These are phyloP conservation scores for Sylvia borin DNA, from an alignment of 2,797 vertebrate species.

Conservation along the genomic window DNA sequence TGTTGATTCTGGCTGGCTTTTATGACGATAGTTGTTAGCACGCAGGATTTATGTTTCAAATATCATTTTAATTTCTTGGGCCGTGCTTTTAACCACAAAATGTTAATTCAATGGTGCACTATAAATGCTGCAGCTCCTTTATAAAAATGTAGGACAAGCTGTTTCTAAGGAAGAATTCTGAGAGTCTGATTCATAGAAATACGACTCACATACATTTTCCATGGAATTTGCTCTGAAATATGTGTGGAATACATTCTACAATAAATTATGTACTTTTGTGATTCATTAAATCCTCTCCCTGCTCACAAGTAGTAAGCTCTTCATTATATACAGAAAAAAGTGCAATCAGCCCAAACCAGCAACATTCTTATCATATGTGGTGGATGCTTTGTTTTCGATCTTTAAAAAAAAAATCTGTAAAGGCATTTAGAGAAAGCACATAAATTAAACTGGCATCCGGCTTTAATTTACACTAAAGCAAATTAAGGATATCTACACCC, in stretches of 20 bases:
- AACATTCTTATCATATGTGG: not conserved
- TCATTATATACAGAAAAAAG: conserved; percentile 35
- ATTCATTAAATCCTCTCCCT: conserved; percentile 62
- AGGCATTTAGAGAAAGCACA: conserved; percentile 31
- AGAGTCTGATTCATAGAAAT: conserved; percentile 69
- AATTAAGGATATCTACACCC: conserved; percentile 23
- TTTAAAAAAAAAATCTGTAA: not conserved
- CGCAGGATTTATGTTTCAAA: conserved; percentile 81
- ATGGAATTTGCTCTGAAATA: conserved; percentile 70
- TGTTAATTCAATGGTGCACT: conserved; percentile 74
- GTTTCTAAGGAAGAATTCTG: conserved; percentile 74
- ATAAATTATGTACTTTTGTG: conserved; percentile 69
- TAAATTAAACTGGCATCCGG: conserved; percentile 17
- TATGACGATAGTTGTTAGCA: conserved; percentile 78
- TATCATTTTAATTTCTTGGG: conserved; percentile 80
- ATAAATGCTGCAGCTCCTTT: conserved; percentile 66
- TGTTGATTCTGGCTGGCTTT: conserved; percentile 85
- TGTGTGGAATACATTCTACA: conserved; percentile 55
- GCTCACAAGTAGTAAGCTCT: conserved; percentile 41
- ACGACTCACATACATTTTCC: conserved; percentile 65
- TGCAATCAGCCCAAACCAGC: conserved; percentile 26
- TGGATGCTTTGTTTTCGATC: conserved; percentile 11
- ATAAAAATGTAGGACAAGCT: conserved; percentile 69
- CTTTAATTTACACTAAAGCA: conserved; percentile 23
- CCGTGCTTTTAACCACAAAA: conserved; percentile 76